Percentiles rank a stretch among this genome's conserved stretches.
Evolutionary conservation across 2,797 vertebrate species (phyloP).

Genomic region (Pseudochirops corinnae): DNA sequence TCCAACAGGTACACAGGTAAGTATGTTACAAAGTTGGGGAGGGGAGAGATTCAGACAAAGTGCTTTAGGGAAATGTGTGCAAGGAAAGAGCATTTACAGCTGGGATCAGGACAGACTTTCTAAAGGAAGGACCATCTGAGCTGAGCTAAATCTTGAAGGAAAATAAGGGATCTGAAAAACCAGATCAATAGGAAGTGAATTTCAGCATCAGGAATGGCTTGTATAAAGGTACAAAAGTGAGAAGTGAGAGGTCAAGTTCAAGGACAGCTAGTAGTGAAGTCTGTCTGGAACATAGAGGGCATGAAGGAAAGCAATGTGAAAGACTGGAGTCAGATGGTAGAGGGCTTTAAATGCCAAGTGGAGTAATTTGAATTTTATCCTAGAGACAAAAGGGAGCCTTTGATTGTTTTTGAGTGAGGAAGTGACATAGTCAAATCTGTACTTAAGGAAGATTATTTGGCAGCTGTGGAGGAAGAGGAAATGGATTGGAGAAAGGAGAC

Average conservation of each 20-base stretch:
- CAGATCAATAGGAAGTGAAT: background rate
- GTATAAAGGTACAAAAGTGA: background rate
- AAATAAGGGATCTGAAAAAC: background rate
- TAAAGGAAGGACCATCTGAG: background rate
- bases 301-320: background rate
- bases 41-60: background rate
- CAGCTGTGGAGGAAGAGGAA: background rate
- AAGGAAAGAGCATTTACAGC: background rate
- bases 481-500: background rate
- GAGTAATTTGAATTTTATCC: background rate
- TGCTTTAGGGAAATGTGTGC: background rate
- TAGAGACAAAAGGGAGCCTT: background rate
- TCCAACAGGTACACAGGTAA: background rate
- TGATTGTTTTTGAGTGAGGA: background rate
- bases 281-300: background rate
- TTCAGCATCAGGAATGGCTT: background rate
- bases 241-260: background rate
- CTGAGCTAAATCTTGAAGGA: background rate
- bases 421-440: background rate
- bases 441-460: background rate
- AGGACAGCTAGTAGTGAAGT: background rate
- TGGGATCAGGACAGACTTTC: background rate
- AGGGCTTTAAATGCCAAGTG: background rate
- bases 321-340: background rate
- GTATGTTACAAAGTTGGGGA: background rate